Evolutionary conservation across 2,113 vertebrate species (phyloP).

Genomic region (Cathartes aura): DNA sequence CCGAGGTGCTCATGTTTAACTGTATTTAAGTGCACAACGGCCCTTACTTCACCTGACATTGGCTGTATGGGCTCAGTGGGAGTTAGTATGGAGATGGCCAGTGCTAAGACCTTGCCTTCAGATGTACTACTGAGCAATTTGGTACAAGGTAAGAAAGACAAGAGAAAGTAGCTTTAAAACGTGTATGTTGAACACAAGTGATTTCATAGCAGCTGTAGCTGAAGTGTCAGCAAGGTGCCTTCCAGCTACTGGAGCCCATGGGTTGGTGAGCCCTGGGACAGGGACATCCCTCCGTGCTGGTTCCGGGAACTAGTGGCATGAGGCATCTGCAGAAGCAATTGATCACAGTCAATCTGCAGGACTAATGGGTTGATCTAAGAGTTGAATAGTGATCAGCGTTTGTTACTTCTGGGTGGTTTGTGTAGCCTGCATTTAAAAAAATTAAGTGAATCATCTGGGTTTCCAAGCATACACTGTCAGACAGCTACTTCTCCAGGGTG

Average conservation of each 20-base stretch:
- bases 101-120: neutral
- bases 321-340: neutral
- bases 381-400: neutral
- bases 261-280: neutral
- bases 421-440: neutral
- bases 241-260: neutral
- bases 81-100: neutral
- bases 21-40: neutral
- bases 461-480: neutral
- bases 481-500: neutral
- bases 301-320: neutral
- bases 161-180: neutral
- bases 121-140: neutral
- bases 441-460: neutral
- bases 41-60: neutral
- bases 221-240: neutral
- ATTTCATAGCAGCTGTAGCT: neutral
- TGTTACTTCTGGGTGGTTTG: neutral
- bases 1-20: neutral
- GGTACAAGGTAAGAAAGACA: neutral
- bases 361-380: neutral
- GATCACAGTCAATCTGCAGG: neutral
- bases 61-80: neutral
- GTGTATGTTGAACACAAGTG: neutral
- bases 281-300: neutral